These are phyloP conservation scores for Peromyscus maniculatus DNA, from an alignment of 2,113 vertebrate species.

Conservation along the genomic window DNA sequence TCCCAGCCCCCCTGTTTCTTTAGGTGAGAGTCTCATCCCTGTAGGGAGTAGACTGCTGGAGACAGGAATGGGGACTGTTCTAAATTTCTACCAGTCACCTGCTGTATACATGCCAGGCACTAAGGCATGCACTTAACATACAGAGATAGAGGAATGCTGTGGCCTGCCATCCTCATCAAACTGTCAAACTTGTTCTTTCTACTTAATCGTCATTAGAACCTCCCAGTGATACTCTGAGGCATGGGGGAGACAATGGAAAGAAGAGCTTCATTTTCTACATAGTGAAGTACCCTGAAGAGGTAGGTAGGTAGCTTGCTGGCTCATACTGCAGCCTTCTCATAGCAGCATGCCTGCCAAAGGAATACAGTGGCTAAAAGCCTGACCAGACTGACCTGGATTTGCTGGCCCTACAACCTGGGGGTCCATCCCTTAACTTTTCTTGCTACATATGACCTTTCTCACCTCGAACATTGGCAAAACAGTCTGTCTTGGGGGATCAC, in stretches of 20 bases:
- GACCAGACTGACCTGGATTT: background rate
- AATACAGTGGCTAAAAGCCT: background rate
- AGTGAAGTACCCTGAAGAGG: background rate
- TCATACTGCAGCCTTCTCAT: background rate
- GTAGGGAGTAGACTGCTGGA: background rate
- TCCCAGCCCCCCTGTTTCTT: no score
- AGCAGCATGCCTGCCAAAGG: background rate
- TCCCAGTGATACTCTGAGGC: background rate
- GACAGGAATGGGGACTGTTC: background rate
- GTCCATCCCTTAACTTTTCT: background rate
- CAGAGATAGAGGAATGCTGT: background rate
- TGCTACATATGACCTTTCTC: background rate
- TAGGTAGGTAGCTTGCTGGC: background rate
- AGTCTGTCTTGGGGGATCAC: fast-evolving
- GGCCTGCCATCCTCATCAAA: background rate
- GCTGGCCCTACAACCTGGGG: no score
- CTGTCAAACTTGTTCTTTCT: background rate
- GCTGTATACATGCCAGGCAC: background rate
- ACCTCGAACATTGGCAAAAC: slow-evolving; percentile 31
- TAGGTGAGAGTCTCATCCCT: background rate
- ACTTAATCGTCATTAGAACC: background rate
- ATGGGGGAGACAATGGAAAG: background rate
- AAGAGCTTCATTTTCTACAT: background rate
- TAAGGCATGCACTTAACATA: no score
- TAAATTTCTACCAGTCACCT: background rate